phyloP scores from a whole-genome alignment of 1,140 invertebrate species.

The Melitaea cinxia region DNA sequence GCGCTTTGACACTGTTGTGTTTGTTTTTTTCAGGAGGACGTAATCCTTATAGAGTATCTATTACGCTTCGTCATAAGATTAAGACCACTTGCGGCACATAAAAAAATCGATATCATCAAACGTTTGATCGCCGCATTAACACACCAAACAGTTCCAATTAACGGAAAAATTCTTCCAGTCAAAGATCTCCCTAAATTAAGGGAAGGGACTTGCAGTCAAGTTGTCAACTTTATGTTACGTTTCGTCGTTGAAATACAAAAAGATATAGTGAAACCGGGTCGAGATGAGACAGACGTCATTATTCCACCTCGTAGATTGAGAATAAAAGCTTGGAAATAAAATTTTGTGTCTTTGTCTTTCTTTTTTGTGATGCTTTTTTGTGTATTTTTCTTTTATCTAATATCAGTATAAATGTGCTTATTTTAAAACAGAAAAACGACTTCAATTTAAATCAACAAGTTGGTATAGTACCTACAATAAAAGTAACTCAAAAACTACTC shows the following conservation, averaged over 20 bases:
- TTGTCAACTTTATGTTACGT: conserved; percentile 67
- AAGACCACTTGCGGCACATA: conserved; percentile 82
- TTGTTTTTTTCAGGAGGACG: conserved; percentile 83
- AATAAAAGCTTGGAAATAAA: conserved; percentile 75
- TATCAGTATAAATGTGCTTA: too few species aligned
- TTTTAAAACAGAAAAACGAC: too few species aligned
- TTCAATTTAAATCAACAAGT: too few species aligned
- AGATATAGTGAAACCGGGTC: conserved; percentile 62
- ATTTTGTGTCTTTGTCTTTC: conserved; percentile 16
- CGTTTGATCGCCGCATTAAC: conserved; percentile 85
- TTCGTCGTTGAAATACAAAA: conserved; percentile 68
- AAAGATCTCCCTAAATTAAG: conserved; percentile 60
- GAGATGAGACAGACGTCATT: conserved; percentile 66
- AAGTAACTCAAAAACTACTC: too few species aligned
- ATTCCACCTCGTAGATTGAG: conserved; percentile 52
- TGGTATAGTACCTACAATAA: too few species aligned
- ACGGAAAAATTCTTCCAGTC: conserved; percentile 79
- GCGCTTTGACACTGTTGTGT: too few species aligned
- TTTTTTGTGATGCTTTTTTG: neutral
- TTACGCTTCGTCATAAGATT: conserved; percentile 86
- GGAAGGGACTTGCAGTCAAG: conserved; percentile 65
- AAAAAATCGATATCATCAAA: conserved; percentile 83
- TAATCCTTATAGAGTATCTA: conserved; percentile 88
- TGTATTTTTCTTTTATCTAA: too few species aligned
- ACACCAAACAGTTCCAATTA: conserved; percentile 84